Evolutionary conservation across 2,113 vertebrate genomes (phyloP), one percentile per base, ranked within the genome.

Genomic region (Lycocorax pyrrhopterus): DNA sequence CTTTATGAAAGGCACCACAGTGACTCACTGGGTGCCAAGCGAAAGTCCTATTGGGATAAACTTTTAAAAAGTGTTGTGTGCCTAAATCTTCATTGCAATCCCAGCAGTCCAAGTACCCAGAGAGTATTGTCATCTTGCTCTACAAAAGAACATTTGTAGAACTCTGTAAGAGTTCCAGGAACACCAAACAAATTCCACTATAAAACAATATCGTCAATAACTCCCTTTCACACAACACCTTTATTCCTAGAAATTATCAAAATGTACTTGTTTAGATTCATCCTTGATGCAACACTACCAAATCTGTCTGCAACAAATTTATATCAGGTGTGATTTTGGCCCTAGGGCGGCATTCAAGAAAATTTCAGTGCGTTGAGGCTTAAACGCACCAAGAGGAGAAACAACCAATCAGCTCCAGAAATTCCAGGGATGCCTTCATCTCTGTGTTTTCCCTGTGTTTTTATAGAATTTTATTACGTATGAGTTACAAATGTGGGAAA

Each of bases 401-500:
- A 49, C 64, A 90, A 82, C 80, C 90, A 96, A 87, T 96, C 88
- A 84, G 87, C 78, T 90, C 62, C 78, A 83, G 76, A 94, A 93
- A 90, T 94, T 80, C 63, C 85, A 96, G 90, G 81, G 75, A 90
- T 95, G 81, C 73, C 87, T 96, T 91, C 26, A 56, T 84, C 69
- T 91, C 86, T 90, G 73, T 94, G 79, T 83, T 96, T 95, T 96
- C 87, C 79, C 71, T 75, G 44, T 80, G 78, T 55, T 93, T 97
- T 95, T 93, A 75, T 66, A 92, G 86, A 96, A 96, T 93, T 87
- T 91, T 95, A 76, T 94, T 94, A 87, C 84, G 1, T 94, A 87
- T 86, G 88, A 95, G 87, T 95, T 96, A 96, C 90, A 95, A 94
- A 90, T 83, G 87, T 88, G 75, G 77, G 94, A 96, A 97, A 97